Conservation (phyloP, 2,888 invertebrate species). For the Cantharis nigra region DNA sequence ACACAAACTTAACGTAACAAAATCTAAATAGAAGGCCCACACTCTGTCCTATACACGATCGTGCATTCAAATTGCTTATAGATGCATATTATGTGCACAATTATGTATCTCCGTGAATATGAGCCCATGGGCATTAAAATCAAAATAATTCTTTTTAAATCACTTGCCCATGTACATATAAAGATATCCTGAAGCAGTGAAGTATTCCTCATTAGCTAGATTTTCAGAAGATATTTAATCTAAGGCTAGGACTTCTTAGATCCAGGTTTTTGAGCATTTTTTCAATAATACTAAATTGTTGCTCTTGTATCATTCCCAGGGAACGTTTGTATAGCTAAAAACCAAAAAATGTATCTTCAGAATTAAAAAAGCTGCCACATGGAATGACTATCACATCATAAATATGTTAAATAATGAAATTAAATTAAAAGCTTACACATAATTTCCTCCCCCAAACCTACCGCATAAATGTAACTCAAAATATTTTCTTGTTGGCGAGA, state of each 20-base stretch:
- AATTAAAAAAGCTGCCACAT: not conserved
- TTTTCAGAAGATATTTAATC: not conserved
- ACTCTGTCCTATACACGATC: too few relatives aligned
- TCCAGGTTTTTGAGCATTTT: not conserved
- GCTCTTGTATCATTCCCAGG: not conserved
- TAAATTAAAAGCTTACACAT: too few relatives aligned
- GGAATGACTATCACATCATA: not conserved
- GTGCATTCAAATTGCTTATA: too few relatives aligned
- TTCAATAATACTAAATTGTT: not conserved
- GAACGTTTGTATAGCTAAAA: not conserved
- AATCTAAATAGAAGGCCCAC: not conserved
- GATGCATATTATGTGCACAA: too few relatives aligned
- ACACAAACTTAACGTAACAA: not conserved
- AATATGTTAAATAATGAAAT: not conserved
- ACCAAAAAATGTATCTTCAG: not conserved
- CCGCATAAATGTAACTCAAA: not conserved
- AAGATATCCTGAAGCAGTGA: not conserved
- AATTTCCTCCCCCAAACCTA: too few relatives aligned
- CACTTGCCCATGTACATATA: not conserved
- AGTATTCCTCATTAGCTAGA: not conserved
- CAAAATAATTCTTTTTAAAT: not conserved
- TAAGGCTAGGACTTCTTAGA: not conserved
- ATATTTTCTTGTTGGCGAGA: not conserved
- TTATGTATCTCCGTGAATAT: too few relatives aligned
- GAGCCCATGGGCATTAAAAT: not conserved